Evolutionary conservation across 2,888 invertebrate genomes (phyloP).

Genomic region (Dynastes maya): DNA sequence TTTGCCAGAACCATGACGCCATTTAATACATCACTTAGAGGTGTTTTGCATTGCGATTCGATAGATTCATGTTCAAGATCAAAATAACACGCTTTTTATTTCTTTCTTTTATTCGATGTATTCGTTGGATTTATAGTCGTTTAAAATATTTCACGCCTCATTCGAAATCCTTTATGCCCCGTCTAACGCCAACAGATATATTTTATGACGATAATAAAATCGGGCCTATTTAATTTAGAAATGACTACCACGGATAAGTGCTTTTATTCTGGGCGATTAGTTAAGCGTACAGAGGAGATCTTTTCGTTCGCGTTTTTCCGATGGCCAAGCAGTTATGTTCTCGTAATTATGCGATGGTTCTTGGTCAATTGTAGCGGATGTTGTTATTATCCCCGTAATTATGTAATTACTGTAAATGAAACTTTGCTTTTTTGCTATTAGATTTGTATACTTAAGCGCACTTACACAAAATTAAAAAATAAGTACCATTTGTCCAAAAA

Average conservation of each 20-base stretch:
- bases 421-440: no score
- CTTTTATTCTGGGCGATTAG: constrained; percentile 11
- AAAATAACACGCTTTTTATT: constrained; percentile 14
- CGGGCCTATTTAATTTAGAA: constrained; percentile 17
- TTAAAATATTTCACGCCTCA: constrained; percentile 30
- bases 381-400: constrained; percentile 5
- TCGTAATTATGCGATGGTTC: neutral
- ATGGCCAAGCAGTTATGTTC: neutral
- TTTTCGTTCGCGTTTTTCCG: neutral
- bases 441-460: no score
- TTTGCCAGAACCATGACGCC: neutral
- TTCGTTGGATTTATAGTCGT: constrained; percentile 21
- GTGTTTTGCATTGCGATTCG: neutral
- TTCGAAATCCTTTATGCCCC: constrained; percentile 20
- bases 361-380: neutral
- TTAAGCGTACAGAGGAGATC: neutral
- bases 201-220: constrained; percentile 18
- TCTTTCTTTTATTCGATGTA: constrained; percentile 1
- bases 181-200: neutral
- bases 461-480: no score
- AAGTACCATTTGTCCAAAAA: no score
- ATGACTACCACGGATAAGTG: neutral
- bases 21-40: neutral
- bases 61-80: constrained; percentile 20
- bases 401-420: no score